phyloP scores from a whole-genome alignment of 2,113 vertebrate species.

The Anhinga anhinga region DNA sequence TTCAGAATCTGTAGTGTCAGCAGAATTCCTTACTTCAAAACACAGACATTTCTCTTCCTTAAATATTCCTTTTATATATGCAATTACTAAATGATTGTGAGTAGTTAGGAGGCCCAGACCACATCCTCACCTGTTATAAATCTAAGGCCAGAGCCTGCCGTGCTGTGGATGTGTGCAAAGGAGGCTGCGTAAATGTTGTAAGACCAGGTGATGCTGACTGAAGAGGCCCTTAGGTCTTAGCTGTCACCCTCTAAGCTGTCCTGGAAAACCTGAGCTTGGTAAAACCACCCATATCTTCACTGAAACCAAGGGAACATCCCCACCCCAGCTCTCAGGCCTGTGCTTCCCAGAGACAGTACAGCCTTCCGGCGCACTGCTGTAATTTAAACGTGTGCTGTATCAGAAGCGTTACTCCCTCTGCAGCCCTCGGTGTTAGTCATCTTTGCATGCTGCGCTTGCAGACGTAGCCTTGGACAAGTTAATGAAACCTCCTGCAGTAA shows the following conservation, averaged over 20 bases:
- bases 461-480: not conserved
- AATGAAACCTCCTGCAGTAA: not conserved
- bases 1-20: slow-evolving; percentile 47
- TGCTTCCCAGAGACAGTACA: not conserved
- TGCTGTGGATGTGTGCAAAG: not conserved
- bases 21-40: slow-evolving; percentile 46
- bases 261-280: not conserved
- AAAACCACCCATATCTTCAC: not conserved
- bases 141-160: not conserved
- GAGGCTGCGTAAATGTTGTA: not conserved
- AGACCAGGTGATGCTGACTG: not conserved
- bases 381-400: fast-evolving
- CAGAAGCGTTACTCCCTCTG: not conserved
- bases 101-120: not conserved
- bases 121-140: not conserved
- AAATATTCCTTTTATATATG: not conserved
- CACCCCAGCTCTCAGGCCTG: not conserved
- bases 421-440: not conserved
- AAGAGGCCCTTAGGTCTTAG: not conserved
- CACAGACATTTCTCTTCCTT: slow-evolving; percentile 8
- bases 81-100: not conserved
- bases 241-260: not conserved
- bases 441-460: not conserved
- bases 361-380: not conserved
- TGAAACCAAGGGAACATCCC: not conserved